These are phyloP conservation scores for Holothuria scabra DNA, from an alignment of 53 echinoderm and acorn worm species.

Conservation along the genomic window DNA sequence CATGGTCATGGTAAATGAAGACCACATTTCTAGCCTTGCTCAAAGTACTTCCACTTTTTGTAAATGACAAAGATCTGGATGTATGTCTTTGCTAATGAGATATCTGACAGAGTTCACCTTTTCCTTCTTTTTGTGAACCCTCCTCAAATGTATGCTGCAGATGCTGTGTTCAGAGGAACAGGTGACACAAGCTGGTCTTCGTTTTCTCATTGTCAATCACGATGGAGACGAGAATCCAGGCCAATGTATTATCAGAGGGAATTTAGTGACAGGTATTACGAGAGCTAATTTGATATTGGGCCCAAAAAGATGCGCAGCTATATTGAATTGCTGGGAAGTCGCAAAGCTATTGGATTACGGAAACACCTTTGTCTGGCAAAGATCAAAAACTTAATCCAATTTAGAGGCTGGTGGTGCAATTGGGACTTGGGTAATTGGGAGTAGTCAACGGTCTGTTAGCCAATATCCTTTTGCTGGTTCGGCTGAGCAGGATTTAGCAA, in stretches of 20 bases:
- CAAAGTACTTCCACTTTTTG: too few relatives aligned
- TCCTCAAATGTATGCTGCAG: too few relatives aligned
- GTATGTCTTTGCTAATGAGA: too few relatives aligned
- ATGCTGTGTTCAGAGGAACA: too few relatives aligned
- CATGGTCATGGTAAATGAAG: too few relatives aligned
- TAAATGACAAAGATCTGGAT: too few relatives aligned
- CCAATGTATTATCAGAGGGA: conserved; percentile 1
- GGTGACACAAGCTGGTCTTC: too few relatives aligned
- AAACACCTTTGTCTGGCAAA: conserved; percentile 32
- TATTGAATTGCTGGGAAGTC: conserved; percentile 34
- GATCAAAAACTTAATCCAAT: conserved; percentile 26
- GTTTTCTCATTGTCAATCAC: too few relatives aligned
- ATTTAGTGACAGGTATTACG: not conserved
- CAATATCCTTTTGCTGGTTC: conserved; percentile 15
- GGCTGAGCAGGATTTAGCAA: conserved; percentile 13
- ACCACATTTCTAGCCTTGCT: too few relatives aligned
- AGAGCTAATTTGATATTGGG: too few relatives aligned
- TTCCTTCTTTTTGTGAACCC: too few relatives aligned
- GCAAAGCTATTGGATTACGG: conserved; percentile 18
- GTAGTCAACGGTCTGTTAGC: conserved; percentile 36
- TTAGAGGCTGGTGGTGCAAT: conserved; percentile 2
- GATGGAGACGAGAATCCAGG: not conserved
- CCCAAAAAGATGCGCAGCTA: conserved; percentile 13
- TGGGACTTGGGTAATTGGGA: conserved; percentile 11
- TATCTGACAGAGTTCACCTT: too few relatives aligned